phyloP scores from a whole-genome alignment of 2,888 invertebrate species.

The Aethes cnicana region DNA sequence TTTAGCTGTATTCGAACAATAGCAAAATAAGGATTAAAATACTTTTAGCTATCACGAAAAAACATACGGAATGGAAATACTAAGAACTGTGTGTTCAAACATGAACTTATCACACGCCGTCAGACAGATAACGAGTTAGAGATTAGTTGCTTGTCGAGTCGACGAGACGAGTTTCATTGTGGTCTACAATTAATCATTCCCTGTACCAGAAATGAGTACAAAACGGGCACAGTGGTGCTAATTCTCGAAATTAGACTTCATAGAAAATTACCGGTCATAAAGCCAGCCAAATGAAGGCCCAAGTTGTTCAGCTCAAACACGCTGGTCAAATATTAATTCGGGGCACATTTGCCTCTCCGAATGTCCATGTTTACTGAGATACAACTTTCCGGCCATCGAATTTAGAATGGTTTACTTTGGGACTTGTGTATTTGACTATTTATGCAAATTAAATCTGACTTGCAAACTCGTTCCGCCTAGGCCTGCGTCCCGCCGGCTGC shows the following conservation, averaged over 20 bases:
- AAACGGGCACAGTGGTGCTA: slow-evolving; percentile 40
- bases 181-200: slow-evolving; percentile 10
- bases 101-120: not conserved
- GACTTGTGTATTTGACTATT: slow-evolving; percentile 68
- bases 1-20: too few species aligned
- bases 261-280: slow-evolving; percentile 61
- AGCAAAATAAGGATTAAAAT: too few species aligned
- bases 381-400: slow-evolving; percentile 75
- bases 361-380: slow-evolving; percentile 72
- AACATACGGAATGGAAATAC: too few species aligned
- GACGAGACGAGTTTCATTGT: slow-evolving; percentile 6
- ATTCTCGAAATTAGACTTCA: slow-evolving; percentile 61
- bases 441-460: slow-evolving; percentile 73
- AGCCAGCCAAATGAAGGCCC: slow-evolving; percentile 63
- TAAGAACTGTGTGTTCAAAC: not conserved
- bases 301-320: slow-evolving; percentile 57
- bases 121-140: not conserved
- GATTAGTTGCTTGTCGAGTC: slow-evolving; percentile 1
- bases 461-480: slow-evolving; percentile 46
- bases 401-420: slow-evolving; percentile 72
- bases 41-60: too few species aligned
- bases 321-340: slow-evolving; percentile 77
- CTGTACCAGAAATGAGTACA: not conserved
- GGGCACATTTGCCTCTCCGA: slow-evolving; percentile 72
- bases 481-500: slow-evolving; percentile 39